phyloP scores from a whole-genome alignment of 2,797 vertebrate species.

The Crocodylus rhombifer region DNA sequence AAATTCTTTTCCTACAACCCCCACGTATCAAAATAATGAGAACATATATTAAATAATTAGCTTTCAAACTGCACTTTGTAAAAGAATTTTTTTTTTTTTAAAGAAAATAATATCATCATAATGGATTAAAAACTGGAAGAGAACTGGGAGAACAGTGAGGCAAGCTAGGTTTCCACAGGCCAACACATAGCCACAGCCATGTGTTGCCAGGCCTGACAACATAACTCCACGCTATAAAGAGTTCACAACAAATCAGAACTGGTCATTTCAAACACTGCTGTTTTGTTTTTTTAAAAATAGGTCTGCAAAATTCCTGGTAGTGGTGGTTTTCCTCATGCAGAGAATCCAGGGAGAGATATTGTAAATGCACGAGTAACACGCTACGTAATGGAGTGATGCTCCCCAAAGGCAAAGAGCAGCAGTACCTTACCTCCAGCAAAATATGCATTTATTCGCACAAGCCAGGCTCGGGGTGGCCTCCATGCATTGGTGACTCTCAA shows the following conservation, averaged over 20 bases:
- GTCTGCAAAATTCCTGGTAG: not conserved
- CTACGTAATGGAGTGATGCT: no score
- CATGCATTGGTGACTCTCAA: slow-evolving; percentile 97
- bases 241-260: not conserved
- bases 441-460: slow-evolving; percentile 97
- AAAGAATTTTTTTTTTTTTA: not conserved
- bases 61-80: not conserved
- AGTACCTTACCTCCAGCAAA: slow-evolving; percentile 92
- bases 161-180: not conserved
- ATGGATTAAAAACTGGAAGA: not conserved
- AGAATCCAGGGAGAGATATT: not conserved
- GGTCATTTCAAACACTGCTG: not conserved
- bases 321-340: not conserved
- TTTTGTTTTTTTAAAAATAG: not conserved
- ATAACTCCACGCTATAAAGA: not conserved
- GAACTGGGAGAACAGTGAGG: not conserved
- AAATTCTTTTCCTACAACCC: not conserved
- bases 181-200: not conserved
- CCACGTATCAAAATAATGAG: not conserved
- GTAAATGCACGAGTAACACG: not conserved
- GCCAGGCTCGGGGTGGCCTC: slow-evolving; percentile 95
- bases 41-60: not conserved
- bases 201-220: not conserved
- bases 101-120: not conserved
- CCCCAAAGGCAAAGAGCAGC: not conserved